phyloP scores from a whole-genome alignment of 2,888 invertebrate species.

The Harpalus rufipes region DNA sequence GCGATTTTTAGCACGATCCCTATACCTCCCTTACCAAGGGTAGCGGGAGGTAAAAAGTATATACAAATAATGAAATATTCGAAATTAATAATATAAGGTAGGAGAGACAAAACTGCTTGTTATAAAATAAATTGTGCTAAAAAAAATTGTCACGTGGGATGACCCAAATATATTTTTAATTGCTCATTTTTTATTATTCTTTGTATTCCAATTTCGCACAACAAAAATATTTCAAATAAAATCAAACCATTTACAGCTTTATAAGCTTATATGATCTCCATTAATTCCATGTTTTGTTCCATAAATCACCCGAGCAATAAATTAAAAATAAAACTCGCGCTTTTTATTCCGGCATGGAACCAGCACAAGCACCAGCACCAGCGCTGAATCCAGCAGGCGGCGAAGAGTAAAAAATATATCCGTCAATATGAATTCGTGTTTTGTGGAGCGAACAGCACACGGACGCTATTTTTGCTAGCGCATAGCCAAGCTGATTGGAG shows the following conservation, averaged over 20 bases:
- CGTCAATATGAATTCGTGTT: slow-evolving; percentile 39
- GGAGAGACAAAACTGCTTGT: too few relatives aligned
- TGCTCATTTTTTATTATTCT: background rate
- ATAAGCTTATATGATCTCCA: background rate
- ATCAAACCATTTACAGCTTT: background rate
- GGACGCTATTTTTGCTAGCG: slow-evolving; percentile 8
- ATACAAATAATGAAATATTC: too few relatives aligned
- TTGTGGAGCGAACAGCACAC: background rate
- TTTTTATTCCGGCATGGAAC: slow-evolving; percentile 19
- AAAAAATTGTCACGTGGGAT: background rate
- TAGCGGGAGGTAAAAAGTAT: too few relatives aligned
- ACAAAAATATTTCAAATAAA: background rate
- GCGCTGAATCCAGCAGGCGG: slow-evolving; percentile 17
- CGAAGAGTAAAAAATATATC: slow-evolving; percentile 27
- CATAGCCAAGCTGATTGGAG: slow-evolving; percentile 7
- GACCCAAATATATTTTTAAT: background rate
- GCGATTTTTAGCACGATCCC: too few relatives aligned
- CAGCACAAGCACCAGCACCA: slow-evolving; percentile 14
- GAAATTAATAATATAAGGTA: too few relatives aligned
- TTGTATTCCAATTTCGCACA: background rate
- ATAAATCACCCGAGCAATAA: slow-evolving; percentile 14
- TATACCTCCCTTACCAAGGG: too few relatives aligned
- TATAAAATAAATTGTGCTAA: too few relatives aligned
- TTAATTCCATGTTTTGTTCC: slow-evolving; percentile 1
- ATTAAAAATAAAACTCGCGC: slow-evolving; percentile 20